A percentile compares a stretch with the other conserved stretches of the same genome.
Conservation (phyloP, 1,140 invertebrate species). For the Pseudomyrmex pallidus region DNA sequence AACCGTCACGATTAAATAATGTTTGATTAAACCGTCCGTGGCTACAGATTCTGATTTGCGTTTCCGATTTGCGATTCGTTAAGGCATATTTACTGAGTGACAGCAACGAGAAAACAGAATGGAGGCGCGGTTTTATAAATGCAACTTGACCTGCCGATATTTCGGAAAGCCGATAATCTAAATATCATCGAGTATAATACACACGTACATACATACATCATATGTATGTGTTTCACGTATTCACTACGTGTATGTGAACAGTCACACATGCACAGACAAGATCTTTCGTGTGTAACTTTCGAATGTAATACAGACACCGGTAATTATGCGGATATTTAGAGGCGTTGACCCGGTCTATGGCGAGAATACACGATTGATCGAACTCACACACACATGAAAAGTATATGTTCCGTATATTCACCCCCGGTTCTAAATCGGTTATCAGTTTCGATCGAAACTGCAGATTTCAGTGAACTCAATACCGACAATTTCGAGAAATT, state of each 20-base stretch:
- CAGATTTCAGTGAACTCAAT: background rate
- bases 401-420: background rate
- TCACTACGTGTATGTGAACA: too few species aligned
- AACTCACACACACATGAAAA: background rate
- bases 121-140: background rate
- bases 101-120: background rate
- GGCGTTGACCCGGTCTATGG: constrained; percentile 12
- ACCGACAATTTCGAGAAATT: background rate
- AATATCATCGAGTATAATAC: constrained; percentile 26
- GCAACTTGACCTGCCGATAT: constrained; percentile 6
- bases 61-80: background rate
- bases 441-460: background rate
- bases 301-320: background rate
- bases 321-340: constrained; percentile 38
- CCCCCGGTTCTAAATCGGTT: background rate
- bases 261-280: background rate
- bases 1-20: background rate
- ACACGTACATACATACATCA: background rate
- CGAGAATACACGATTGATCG: constrained; percentile 41
- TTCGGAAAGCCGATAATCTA: constrained; percentile 34
- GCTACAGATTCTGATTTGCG: constrained; percentile 19
- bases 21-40: background rate
- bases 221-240: background rate
- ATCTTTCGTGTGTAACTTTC: constrained; percentile 11
- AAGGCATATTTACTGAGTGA: constrained; percentile 16